Base-by-base conservation (phyloP, 2,113 vertebrate genomes). In the Takifugu bimaculatus region DNA sequence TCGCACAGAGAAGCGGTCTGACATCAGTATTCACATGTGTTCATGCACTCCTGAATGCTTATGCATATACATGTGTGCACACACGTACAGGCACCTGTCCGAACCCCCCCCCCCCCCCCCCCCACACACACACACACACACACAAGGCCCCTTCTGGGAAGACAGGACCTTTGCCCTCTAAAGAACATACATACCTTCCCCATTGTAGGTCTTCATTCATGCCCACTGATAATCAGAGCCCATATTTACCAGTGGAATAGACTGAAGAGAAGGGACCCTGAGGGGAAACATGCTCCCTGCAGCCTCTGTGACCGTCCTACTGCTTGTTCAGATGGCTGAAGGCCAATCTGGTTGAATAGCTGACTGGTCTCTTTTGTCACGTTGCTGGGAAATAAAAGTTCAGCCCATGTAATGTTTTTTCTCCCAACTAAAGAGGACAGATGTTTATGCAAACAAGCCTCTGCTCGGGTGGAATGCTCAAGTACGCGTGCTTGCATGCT, bases 191-290 rank as follows among this genome's bases (percentile, higher is more conserved):
- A 72, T 75, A 57, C 52, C 50, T 62, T 54, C 32, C 45, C 63
- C 54, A 29, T 52, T 20, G 13, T 73, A 65, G 50, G 59, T 60
- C 56, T 26, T 71, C 26, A 62, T 57, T 72, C 57, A 60, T 26
- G 60, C 51, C 26, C 26, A 11, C 63, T 53, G 56, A 60, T 74
- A 71, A 85, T 80, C 75, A 68, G 54, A 82, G 42, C 26, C 26
- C 11, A 53, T 45, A 62, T 70, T 81, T 63, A 81, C 60, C 72
- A 50, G 50, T 64, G 49, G 62, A 72, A 56, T 63, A 60, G 43
- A 35, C 26, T 42, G 65, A 27, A 26, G 64, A 13, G 45, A n/a
- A 13, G 12, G 45, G 12, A n/a, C 77, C 70, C 76, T 42, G 58
- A 60, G 61, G 70, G 28, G 26, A 55, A 51, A 29, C 56, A 60